Conservation (phyloP, 2,888 invertebrate species). For the Hanleya hanleyi region DNA sequence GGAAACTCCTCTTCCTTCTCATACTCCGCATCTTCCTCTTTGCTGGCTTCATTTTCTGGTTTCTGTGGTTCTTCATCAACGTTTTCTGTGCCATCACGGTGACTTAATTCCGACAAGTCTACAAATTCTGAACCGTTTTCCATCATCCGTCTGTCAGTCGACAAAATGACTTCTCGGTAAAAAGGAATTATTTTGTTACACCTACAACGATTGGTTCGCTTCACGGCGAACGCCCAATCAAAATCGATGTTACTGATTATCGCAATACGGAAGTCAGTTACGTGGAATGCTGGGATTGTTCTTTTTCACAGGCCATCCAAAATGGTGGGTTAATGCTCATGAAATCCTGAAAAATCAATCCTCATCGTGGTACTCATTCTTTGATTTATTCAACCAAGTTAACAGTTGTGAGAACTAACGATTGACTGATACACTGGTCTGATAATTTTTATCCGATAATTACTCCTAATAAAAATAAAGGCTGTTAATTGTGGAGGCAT, state of each 20-base stretch:
- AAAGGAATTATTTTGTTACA: neutral
- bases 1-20: neutral
- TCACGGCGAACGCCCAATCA: neutral
- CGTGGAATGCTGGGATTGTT: constrained; percentile 23
- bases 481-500: too few relatives aligned
- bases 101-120: neutral
- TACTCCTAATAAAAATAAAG: too few relatives aligned
- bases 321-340: constrained; percentile 36
- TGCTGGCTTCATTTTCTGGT: too few relatives aligned
- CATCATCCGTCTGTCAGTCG: neutral
- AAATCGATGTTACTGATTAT: neutral
- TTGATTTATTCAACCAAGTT: too few relatives aligned
- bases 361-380: neutral
- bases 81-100: neutral
- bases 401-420: too few relatives aligned
- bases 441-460: too few relatives aligned
- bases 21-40: too few relatives aligned
- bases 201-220: neutral
- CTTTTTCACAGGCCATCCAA: constrained; percentile 41
- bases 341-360: constrained; percentile 2
- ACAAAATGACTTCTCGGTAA: neutral
- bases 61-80: neutral
- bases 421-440: too few relatives aligned
- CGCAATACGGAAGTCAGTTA: constrained; percentile 11
- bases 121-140: neutral